Conservation (phyloP, 1,140 invertebrate genomes). For the Zophobas atratus region DNA sequence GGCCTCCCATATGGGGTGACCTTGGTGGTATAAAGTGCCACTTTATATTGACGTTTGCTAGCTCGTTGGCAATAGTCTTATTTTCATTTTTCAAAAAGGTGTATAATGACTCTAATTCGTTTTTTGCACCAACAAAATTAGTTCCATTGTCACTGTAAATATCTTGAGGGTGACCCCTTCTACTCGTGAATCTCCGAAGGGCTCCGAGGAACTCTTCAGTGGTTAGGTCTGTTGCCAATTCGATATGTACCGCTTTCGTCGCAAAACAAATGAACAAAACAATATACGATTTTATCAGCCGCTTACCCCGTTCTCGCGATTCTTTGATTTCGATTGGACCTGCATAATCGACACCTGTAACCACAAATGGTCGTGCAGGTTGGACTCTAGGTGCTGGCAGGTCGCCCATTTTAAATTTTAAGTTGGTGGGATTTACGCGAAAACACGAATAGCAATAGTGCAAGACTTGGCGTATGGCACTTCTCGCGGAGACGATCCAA, state of each 20-base stretch:
- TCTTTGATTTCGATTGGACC: slow-evolving; percentile 55
- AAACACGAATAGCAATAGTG: background rate
- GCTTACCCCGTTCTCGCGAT: slow-evolving; percentile 42
- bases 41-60: background rate
- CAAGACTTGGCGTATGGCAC: background rate
- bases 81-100: slow-evolving; percentile 9
- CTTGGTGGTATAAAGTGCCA: slow-evolving; percentile 58
- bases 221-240: slow-evolving; percentile 61
- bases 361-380: slow-evolving; percentile 53
- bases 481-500: background rate
- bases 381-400: slow-evolving; percentile 46
- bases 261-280: slow-evolving; percentile 63
- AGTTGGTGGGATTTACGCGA: background rate
- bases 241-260: slow-evolving; percentile 64
- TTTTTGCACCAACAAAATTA: slow-evolving; percentile 58
- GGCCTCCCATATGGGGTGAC: slow-evolving; percentile 14
- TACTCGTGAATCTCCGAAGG: slow-evolving; percentile 60
- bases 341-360: slow-evolving; percentile 59
- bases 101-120: slow-evolving; percentile 11
- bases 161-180: slow-evolving; percentile 55
- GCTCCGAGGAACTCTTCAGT: slow-evolving; percentile 62
- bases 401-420: slow-evolving; percentile 44
- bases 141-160: slow-evolving; percentile 60
- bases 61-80: background rate
- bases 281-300: slow-evolving; percentile 60